Conservation (phyloP, 2,797 vertebrate genomes). For the Clarias platycephalus region DNA sequence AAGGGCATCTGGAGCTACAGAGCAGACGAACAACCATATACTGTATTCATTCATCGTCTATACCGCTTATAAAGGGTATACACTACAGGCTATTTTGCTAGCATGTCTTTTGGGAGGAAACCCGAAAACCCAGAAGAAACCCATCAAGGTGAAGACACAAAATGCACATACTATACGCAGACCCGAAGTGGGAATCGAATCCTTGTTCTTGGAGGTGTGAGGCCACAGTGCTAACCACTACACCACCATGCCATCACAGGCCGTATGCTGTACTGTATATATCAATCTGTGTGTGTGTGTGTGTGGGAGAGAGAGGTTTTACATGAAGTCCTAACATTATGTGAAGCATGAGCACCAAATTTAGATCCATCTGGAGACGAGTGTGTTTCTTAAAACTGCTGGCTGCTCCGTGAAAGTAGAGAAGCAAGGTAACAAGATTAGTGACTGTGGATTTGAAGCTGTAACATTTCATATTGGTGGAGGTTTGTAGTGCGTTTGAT, state of each 20-base stretch:
- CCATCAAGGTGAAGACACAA: too few relatives aligned
- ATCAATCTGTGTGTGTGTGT: neutral
- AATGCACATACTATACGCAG: too few relatives aligned
- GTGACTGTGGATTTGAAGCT: conserved; percentile 72
- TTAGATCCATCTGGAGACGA: conserved; percentile 10
- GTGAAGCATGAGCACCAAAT: neutral
- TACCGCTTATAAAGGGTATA: too few relatives aligned
- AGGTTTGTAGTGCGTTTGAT: conserved; percentile 74
- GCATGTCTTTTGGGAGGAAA: too few relatives aligned
- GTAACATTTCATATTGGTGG: conserved; percentile 71
- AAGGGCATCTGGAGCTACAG: neutral
- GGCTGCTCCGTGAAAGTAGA: conserved; percentile 36
- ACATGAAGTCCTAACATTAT: neutral
- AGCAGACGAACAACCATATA: neutral
- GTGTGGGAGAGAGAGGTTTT: too few relatives aligned
- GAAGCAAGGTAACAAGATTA: conserved; percentile 75
- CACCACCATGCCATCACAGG: too few relatives aligned
- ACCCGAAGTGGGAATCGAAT: too few relatives aligned
- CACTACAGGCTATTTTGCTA: too few relatives aligned
- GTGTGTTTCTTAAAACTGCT: conserved; percentile 43
- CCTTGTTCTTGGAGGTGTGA: too few relatives aligned
- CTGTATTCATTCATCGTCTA: too few relatives aligned
- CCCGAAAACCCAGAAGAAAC: too few relatives aligned
- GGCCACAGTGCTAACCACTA: too few relatives aligned
- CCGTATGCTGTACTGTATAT: neutral